Conservation (phyloP, 2,888 invertebrate genomes). For the Himalopsyche tibetana region DNA sequence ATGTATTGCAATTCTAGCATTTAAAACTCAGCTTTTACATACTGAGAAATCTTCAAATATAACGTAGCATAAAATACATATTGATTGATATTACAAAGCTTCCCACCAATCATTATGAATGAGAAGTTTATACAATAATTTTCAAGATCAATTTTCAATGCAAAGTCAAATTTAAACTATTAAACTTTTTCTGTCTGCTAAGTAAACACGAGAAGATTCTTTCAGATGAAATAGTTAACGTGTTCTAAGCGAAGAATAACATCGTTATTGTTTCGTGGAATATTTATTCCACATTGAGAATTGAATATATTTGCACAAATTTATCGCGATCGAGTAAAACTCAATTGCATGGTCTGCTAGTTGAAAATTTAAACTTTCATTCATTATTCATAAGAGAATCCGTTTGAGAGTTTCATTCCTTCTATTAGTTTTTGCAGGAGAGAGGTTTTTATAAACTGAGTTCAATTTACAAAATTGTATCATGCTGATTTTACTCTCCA, state of each 20-base stretch:
- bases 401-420: slow-evolving; percentile 43
- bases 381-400: slow-evolving; percentile 58
- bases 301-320: slow-evolving; percentile 58
- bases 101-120: no score
- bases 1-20: no score
- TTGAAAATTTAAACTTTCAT: slow-evolving; percentile 56
- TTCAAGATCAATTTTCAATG: neutral
- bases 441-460: slow-evolving; percentile 5
- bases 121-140: neutral
- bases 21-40: no score
- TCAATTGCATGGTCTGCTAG: slow-evolving; percentile 51
- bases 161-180: neutral
- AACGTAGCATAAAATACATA: no score
- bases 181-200: neutral
- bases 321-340: slow-evolving; percentile 53
- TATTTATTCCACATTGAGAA: slow-evolving; percentile 45
- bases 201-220: neutral
- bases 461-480: slow-evolving; percentile 25
- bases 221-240: neutral
- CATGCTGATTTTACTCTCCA: neutral
- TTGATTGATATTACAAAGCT: no score
- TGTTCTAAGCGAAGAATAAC: neutral
- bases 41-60: no score
- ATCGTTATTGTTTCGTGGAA: slow-evolving; percentile 35
- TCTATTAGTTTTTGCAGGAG: slow-evolving; percentile 5